Base-by-base conservation (phyloP, 2,888 invertebrate genomes). In the Orchesellides sinensis region DNA sequence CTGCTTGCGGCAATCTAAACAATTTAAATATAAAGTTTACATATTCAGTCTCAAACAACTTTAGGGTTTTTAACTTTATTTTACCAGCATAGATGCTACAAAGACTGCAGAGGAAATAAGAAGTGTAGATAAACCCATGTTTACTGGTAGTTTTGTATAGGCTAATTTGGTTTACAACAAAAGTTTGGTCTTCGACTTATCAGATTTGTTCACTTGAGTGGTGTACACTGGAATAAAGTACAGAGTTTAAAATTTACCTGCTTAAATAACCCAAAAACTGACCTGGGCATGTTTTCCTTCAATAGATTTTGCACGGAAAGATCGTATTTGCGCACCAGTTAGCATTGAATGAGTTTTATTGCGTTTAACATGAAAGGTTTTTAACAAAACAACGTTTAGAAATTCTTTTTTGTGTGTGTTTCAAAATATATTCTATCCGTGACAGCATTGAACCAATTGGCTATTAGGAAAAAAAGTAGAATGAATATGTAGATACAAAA, bases 11-110 rank as follows among this genome's bases (percentile, higher is more conserved):
- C n/a, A n/a, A 49, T 68, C 2, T 19, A 52, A n/a, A 32, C 1
- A 54, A 32, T 54, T 23, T 25, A 32, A 14, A n/a, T 47, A 47
- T 14, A 47, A 17, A 47, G n/a, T 17, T 4, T 6, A 49, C 17
- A 23, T 2, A 49, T 14, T 32, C 14, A 14, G n/a, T 35, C 21
- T 10, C 12, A 27, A 61, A 17, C 21, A 19, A 19, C 29, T 25
- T 1, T n/a, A 17, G n/a, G 19, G 12, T 29, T 10, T 40, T n/a
- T n/a, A 63, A 17, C 6, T 6, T 23, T 56, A 45, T n/a, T 12
- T 69, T 49, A 77, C 77, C 77, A 68, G 14, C 12, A 77, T 40
- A 19, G 68, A 56, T 6, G 61, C 77, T 25, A 77, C 3, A 61
- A 69, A 14, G 45, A 35, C 61, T 8, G 61, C 59, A 35, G 69